Evolutionary conservation across 1,140 invertebrate species (phyloP).

Genomic region (Lasioglossum baleicum): DNA sequence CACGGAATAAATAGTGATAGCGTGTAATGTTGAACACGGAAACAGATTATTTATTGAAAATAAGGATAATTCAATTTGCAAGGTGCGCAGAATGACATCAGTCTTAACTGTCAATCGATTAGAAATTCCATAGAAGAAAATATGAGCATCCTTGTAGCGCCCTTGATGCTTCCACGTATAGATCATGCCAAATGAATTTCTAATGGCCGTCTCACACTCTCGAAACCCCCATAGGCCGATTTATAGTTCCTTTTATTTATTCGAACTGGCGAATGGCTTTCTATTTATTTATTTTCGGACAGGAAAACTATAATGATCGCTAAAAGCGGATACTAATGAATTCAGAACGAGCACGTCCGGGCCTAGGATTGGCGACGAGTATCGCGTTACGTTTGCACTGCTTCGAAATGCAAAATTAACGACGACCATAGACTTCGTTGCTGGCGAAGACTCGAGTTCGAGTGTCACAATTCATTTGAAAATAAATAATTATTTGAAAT

Average conservation of each 20-base stretch:
- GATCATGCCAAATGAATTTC: neutral
- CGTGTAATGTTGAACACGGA: no score
- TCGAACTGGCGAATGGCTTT: neutral
- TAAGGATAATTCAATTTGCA: neutral
- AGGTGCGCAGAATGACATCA: neutral
- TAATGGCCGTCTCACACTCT: neutral
- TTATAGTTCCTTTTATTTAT: neutral
- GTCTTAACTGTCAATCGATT: neutral
- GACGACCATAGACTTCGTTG: constrained; percentile 14
- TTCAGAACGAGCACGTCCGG: constrained; percentile 38
- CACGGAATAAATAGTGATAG: no score
- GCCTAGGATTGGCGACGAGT: constrained; percentile 36
- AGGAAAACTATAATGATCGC: neutral
- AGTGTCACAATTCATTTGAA: no score
- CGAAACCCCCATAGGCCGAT: neutral
- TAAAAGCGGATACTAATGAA: constrained; percentile 13
- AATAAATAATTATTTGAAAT: no score
- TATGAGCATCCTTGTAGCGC: neutral
- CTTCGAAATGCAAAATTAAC: constrained; percentile 54
- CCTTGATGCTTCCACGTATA: constrained; percentile 1
- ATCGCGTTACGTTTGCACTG: constrained; percentile 43
- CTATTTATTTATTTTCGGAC: neutral
- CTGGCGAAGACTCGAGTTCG: constrained; percentile 15
- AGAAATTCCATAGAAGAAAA: constrained; percentile 4
- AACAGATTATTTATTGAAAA: no score